Evolutionary conservation across 2,888 invertebrate species (phyloP).

Genomic region (Archips xylosteana): DNA sequence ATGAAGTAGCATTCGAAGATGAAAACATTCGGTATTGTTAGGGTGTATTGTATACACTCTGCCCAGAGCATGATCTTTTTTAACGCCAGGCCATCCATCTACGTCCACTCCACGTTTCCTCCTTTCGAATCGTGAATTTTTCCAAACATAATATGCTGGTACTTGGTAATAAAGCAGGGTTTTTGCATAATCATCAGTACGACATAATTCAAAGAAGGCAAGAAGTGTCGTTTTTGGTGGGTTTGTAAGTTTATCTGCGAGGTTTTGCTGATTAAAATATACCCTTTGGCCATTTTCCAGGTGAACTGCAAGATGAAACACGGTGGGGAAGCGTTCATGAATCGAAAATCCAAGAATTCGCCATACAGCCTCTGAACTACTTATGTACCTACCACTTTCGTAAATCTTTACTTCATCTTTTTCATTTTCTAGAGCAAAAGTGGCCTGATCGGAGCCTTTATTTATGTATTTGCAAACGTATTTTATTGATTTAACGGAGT

Average conservation of each 20-base stretch:
- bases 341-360: too few species aligned
- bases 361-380: too few species aligned
- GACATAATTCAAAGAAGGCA: neutral
- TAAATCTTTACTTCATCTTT: too few species aligned
- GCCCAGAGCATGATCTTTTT: conserved; percentile 30
- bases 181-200: neutral
- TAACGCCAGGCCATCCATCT: conserved; percentile 25
- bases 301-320: too few species aligned
- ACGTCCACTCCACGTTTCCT: conserved; percentile 19
- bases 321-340: too few species aligned
- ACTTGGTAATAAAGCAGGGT: neutral
- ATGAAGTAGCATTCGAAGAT: conserved; percentile 12
- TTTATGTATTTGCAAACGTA: too few species aligned
- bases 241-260: neutral
- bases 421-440: too few species aligned
- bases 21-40: conserved; percentile 37
- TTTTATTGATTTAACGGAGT: too few species aligned
- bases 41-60: conserved; percentile 42
- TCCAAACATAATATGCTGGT: neutral
- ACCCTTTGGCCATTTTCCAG: conserved; percentile 10
- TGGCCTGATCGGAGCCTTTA: too few species aligned
- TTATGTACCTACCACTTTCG: too few species aligned
- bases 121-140: neutral
- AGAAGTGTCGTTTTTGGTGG: neutral
- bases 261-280: neutral